Conservation (phyloP, 2,113 vertebrate genomes). For the Meleagris gallopavo region DNA sequence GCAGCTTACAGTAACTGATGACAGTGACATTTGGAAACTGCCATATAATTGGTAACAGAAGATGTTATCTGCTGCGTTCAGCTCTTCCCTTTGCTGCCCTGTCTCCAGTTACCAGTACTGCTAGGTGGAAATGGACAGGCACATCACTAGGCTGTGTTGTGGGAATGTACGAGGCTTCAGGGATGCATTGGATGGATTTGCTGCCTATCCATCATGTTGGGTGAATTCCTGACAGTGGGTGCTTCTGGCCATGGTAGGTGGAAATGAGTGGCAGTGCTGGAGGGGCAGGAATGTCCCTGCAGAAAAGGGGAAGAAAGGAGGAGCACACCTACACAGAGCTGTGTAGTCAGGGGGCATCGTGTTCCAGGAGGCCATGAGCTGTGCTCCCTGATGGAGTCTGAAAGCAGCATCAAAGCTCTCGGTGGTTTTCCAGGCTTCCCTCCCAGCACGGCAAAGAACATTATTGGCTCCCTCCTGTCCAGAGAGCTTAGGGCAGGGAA, state of each 20-base stretch:
- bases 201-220: background rate
- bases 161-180: background rate
- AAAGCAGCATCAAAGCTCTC: background rate
- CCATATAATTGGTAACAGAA: background rate
- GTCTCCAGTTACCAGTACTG: background rate
- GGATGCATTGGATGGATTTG: background rate
- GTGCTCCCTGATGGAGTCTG: background rate
- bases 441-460: background rate
- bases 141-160: background rate
- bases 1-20: background rate
- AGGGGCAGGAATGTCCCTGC: fast-evolving
- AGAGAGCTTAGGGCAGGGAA: background rate
- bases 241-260: background rate
- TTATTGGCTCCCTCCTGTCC: background rate
- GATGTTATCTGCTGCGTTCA: background rate
- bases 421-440: background rate
- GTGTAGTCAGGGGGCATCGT: background rate
- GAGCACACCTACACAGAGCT: background rate
- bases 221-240: background rate
- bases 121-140: background rate
- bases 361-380: background rate
- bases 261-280: background rate
- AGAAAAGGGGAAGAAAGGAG: background rate
- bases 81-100: background rate
- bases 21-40: background rate